Percentiles rank a stretch among this genome's conserved stretches.
Evolutionary conservation across 2,888 invertebrate species (phyloP).

Genomic region (Odontocolon sp.): DNA sequence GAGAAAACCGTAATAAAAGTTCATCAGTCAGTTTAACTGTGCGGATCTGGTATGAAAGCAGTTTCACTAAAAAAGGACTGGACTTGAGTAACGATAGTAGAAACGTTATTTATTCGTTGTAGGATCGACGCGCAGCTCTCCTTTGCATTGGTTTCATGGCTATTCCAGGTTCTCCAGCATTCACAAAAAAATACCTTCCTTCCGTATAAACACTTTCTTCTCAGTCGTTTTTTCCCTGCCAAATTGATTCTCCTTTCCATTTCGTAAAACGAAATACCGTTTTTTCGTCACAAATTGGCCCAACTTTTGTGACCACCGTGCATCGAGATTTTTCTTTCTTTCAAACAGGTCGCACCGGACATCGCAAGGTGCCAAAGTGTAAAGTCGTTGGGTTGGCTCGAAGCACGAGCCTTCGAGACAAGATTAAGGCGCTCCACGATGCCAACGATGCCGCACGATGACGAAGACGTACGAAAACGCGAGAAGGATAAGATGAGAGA

Average conservation of each 20-base stretch:
- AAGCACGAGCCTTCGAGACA: constrained; percentile 38
- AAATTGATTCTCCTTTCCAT: neutral
- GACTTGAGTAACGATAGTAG: constrained; percentile 55
- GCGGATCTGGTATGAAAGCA: too few relatives aligned
- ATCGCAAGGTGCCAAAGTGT: constrained; percentile 60
- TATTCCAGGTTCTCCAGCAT: neutral
- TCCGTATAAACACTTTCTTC: neutral
- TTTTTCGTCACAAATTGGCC: neutral
- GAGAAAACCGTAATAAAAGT: too few relatives aligned
- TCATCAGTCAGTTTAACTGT: too few relatives aligned
- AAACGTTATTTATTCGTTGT: constrained; percentile 47
- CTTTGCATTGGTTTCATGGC: neutral
- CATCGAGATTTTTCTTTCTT: neutral
- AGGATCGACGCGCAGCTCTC: constrained; percentile 22
- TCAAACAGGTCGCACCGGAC: constrained; percentile 5
- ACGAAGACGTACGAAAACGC: constrained; percentile 15
- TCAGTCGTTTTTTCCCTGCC: neutral
- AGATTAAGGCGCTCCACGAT: constrained; percentile 48
- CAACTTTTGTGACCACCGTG: constrained; percentile 9
- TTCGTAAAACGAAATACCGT: neutral
- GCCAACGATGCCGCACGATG: constrained; percentile 39
- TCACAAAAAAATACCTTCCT: constrained; percentile 2
- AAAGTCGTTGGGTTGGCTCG: constrained; percentile 30
- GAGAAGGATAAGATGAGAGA: constrained; percentile 10
- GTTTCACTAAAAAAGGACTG: constrained; percentile 32